phyloP scores from a whole-genome alignment of 2,797 vertebrate species.

The Gymnopithys bicolor region DNA sequence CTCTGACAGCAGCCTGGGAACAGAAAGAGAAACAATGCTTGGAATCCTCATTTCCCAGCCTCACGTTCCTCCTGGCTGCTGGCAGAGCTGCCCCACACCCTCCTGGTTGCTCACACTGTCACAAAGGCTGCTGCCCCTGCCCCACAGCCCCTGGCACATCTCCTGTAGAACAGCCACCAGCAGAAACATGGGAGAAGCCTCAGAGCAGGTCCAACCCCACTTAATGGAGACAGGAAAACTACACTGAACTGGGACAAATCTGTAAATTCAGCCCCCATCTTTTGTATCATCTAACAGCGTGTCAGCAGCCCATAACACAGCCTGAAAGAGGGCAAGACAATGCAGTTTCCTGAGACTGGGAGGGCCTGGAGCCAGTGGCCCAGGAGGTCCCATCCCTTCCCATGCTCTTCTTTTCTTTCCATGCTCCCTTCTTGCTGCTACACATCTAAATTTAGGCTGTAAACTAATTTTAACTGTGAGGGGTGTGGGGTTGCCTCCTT shows the following conservation, averaged over 20 bases:
- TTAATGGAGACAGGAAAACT: neutral
- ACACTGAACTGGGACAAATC: neutral
- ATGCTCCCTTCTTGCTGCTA: constrained; percentile 12
- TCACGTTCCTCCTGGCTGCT: neutral
- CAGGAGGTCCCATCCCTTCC: constrained; percentile 57
- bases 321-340: constrained; percentile 38
- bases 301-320: constrained; percentile 4
- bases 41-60: neutral
- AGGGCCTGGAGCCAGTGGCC: constrained; percentile 56
- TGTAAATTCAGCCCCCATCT: constrained; percentile 36
- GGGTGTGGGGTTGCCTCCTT: neutral
- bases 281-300: constrained; percentile 4
- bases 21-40: neutral
- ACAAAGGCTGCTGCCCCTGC: neutral
- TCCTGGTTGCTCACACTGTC: neutral
- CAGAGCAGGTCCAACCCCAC: neutral
- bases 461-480: constrained; percentile 48
- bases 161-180: constrained; percentile 1
- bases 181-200: constrained; percentile 2
- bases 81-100: neutral
- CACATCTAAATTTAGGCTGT: constrained; percentile 50
- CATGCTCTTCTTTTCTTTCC: constrained; percentile 66
- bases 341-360: constrained; percentile 26
- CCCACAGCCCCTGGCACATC: neutral
- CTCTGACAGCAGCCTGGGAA: neutral